phyloP scores from a whole-genome alignment of 2,888 invertebrate species.

The Acleris holmiana region DNA sequence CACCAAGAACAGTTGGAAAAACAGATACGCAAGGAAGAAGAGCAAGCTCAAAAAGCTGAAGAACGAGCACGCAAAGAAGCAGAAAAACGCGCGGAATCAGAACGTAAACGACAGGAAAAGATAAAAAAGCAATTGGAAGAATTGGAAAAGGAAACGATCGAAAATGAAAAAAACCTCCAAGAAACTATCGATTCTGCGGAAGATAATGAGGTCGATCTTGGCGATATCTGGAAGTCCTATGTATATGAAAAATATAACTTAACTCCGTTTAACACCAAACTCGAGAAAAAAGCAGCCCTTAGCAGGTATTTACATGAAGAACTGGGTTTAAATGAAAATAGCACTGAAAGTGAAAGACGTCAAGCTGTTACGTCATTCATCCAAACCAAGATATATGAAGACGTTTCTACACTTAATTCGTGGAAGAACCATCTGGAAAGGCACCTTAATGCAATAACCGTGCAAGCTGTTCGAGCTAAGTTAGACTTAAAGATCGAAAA shows the following conservation, averaged over 20 bases:
- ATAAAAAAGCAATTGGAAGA: slow-evolving; percentile 32
- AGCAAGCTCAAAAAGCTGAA: slow-evolving; percentile 23
- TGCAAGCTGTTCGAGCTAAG: slow-evolving; percentile 60
- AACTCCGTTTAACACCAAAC: slow-evolving; percentile 54
- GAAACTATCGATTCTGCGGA: slow-evolving; percentile 51
- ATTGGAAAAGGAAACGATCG: slow-evolving; percentile 51
- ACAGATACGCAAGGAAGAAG: slow-evolving; percentile 19
- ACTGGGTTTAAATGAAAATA: slow-evolving; percentile 62
- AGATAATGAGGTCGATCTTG: slow-evolving; percentile 63
- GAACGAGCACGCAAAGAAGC: slow-evolving; percentile 28
- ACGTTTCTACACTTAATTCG: slow-evolving; percentile 51
- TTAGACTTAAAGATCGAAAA: slow-evolving; percentile 66
- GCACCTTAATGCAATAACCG: slow-evolving; percentile 61
- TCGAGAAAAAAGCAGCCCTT: slow-evolving; percentile 63
- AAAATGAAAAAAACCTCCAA: slow-evolving; percentile 41
- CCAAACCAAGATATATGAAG: slow-evolving; percentile 58
- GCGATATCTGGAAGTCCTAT: slow-evolving; percentile 70
- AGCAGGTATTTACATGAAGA: slow-evolving; percentile 66
- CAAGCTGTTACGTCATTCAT: slow-evolving; percentile 67
- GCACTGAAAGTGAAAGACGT: slow-evolving; percentile 67
- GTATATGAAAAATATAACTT: slow-evolving; percentile 69
- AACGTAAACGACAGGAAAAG: slow-evolving; percentile 40
- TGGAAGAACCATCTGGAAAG: slow-evolving; percentile 61
- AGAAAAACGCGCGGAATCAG: slow-evolving; percentile 35
- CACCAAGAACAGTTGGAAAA: slow-evolving; percentile 43